Evolutionary conservation across 2,113 vertebrate genomes (phyloP), one percentile per base, ranked within the genome.

Genomic region (Sinocyclocheilus anophthalmus): DNA sequence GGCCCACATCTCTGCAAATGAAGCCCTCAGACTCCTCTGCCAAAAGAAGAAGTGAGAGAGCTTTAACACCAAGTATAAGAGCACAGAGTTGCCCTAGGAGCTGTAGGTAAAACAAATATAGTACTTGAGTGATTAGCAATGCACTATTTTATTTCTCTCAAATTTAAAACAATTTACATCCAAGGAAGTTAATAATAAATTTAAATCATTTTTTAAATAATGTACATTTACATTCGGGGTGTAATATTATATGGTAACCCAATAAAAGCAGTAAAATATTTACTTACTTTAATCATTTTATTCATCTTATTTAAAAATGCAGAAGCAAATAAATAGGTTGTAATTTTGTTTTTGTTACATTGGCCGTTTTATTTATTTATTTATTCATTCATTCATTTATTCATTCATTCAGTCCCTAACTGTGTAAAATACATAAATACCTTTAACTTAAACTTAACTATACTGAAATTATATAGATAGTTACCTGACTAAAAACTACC

Each of bases 1-100:
- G 89, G 81, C 95, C 94, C 88, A 88, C 90, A 90, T 95, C 94
- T 88, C 89, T 89, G 93, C 95, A 97, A 91, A 97, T 96, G 93
- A 96, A 97, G 90, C 94, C 95, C 93, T 95, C 94, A 80, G 95
- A 94, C 89, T 89, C 89, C 86, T 96, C 95, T 96, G 95, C 90
- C 93, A 94, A 94, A 94, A 83, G 86, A 76, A 85, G 61, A 63
- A 88, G 1, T 37, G 5, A 76, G 14, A 55, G 22, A 53, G 59
- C n/a, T 76, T 42, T 78, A 79, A 59, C 26, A 10, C 76, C 0
- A 5, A 37, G 53, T 39, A 16, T 61, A 24, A 55, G 77, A 61
- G 4, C 48, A 78, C 20, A 33, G 50, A 42, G 20, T 10, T 12
- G 18, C 30, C 5, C 50, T 3, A 76, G 1, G 57, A n/a, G 37